Evolutionary conservation across 2,113 vertebrate genomes (phyloP).

Genomic region (Lates calcarifer): DNA sequence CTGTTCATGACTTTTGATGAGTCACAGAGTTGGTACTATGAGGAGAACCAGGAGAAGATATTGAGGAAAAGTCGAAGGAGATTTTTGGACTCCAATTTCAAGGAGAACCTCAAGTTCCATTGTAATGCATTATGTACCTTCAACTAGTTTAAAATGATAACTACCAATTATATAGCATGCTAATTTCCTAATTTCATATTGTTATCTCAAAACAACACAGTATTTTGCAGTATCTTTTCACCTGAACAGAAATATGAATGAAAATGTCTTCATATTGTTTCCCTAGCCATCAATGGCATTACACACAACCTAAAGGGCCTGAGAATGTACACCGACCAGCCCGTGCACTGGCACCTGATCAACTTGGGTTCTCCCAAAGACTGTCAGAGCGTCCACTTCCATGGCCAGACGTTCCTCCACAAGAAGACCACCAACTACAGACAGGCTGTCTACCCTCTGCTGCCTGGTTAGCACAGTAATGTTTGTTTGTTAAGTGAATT

Average conservation of each 20-base stretch:
- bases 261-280: slow-evolving; percentile 17
- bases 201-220: too few relatives aligned
- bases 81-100: slow-evolving; percentile 50
- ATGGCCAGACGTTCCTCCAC: slow-evolving; percentile 93
- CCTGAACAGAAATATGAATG: not conserved
- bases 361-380: slow-evolving; percentile 93
- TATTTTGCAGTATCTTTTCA: not conserved
- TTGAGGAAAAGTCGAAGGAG: slow-evolving; percentile 67
- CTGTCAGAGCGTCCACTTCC: slow-evolving; percentile 92
- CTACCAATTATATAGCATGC: not conserved
- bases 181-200: too few relatives aligned
- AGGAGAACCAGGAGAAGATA: slow-evolving; percentile 79
- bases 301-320: slow-evolving; percentile 91
- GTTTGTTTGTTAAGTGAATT: not conserved
- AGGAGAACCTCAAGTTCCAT: slow-evolving; percentile 86
- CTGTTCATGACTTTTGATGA: slow-evolving; percentile 98
- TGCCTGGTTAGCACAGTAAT: slow-evolving; percentile 86
- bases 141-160: not conserved
- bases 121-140: slow-evolving; percentile 80
- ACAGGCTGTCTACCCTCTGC: slow-evolving; percentile 89
- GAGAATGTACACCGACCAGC: slow-evolving; percentile 91
- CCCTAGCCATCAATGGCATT: slow-evolving; percentile 94
- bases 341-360: slow-evolving; percentile 90
- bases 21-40: slow-evolving; percentile 95
- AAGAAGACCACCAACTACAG: slow-evolving; percentile 85